Conservation (phyloP, 2,113 vertebrate genomes). For the Bagarius yarrelli region DNA sequence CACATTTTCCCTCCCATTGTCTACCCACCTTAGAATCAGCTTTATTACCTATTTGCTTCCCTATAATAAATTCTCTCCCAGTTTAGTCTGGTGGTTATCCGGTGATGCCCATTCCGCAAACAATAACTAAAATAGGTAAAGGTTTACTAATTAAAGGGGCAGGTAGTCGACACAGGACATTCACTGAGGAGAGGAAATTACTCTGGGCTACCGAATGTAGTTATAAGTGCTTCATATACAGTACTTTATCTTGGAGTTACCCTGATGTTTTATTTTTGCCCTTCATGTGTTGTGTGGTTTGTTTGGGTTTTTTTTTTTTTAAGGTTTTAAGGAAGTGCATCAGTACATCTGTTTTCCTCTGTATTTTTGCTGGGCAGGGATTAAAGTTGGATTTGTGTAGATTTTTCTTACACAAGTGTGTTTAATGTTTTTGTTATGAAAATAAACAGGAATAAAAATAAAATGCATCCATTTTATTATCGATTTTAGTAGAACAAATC, state of each 20-base stretch:
- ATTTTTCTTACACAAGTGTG: constrained; percentile 76
- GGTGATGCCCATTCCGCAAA: neutral
- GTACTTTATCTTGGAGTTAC: neutral
- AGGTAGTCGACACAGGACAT: neutral
- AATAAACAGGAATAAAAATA: constrained; percentile 71
- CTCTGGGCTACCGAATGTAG: neutral
- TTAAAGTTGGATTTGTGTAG: constrained; percentile 65
- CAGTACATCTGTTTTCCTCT: constrained; percentile 23
- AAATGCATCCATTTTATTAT: constrained; percentile 49
- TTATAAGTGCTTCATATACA: neutral
- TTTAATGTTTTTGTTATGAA: constrained; percentile 75
- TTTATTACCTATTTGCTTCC: neutral
- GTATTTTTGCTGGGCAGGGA: constrained; percentile 50
- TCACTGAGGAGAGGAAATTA: neutral
- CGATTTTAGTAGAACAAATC: constrained; percentile 44
- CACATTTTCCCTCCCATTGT: constrained; percentile 18
- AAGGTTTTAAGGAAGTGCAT: constrained; percentile 2
- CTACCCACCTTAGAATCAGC: neutral
- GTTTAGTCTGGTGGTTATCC: neutral
- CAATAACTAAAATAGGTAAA: neutral
- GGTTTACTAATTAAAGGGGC: neutral
- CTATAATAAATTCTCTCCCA: neutral
- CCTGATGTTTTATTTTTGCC: neutral
- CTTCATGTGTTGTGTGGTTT: constrained; percentile 16
- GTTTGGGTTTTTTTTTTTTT: neutral